phyloP scores from a whole-genome alignment of 2,797 vertebrate species.

The Platalea minor region DNA sequence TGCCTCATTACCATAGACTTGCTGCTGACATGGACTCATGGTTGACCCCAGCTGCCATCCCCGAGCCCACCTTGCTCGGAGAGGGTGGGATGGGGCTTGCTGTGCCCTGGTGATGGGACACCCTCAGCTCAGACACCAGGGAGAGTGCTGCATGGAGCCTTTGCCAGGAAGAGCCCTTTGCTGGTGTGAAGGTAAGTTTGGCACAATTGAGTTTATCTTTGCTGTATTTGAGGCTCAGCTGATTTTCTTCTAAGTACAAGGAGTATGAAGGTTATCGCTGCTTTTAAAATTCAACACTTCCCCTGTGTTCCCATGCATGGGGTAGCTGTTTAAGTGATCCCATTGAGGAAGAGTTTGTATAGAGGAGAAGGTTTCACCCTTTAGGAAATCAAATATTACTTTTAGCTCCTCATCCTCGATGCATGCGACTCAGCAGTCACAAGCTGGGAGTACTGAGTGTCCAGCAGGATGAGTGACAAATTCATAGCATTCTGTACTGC shows the following conservation, averaged over 20 bases:
- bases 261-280: neutral
- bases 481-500: slow-evolving; percentile 41
- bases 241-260: neutral
- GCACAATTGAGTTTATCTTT: neutral
- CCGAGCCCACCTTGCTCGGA: neutral
- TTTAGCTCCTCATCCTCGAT: neutral
- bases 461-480: slow-evolving; percentile 26
- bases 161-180: neutral
- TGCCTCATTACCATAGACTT: rapidly evolving
- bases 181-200: rapidly evolving
- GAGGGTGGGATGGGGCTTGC: neutral
- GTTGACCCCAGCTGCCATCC: neutral
- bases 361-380: neutral
- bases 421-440: neutral
- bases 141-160: neutral
- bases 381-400: slow-evolving; percentile 56
- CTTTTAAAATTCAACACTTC: neutral
- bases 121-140: neutral
- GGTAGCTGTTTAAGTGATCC: neutral
- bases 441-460: slow-evolving; percentile 35
- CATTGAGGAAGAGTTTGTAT: neutral
- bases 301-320: neutral
- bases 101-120: neutral
- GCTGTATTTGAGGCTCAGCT: neutral
- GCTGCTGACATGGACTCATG: rapidly evolving